Evolutionary conservation across 1,140 invertebrate genomes (phyloP).

Genomic region (Drosophila ficusphila): DNA sequence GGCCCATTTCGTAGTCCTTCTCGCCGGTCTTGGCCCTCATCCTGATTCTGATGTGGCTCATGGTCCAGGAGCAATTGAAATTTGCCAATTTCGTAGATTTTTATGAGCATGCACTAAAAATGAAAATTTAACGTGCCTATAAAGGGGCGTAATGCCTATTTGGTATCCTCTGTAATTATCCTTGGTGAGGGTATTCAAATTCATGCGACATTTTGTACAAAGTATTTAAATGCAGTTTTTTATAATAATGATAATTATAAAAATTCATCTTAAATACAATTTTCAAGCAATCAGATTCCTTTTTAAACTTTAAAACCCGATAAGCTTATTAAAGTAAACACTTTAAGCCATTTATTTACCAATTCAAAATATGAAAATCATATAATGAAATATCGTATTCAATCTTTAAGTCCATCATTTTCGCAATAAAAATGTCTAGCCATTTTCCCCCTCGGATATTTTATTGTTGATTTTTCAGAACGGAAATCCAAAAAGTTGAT

Average conservation of each 20-base stretch:
- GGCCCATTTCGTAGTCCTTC: not conserved
- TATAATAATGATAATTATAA: too few relatives aligned
- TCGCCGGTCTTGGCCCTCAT: not conserved
- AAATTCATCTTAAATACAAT: too few relatives aligned
- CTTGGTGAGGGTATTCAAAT: not conserved
- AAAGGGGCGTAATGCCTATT: slow-evolving; percentile 49
- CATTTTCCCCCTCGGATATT: slow-evolving; percentile 1
- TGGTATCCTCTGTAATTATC: slow-evolving; percentile 18
- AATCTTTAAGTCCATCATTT: not conserved
- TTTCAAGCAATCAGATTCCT: too few relatives aligned
- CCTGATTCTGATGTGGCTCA: not conserved
- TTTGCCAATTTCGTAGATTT: slow-evolving; percentile 73
- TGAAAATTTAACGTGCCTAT: slow-evolving; percentile 71
- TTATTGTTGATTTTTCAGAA: slow-evolving; percentile 33
- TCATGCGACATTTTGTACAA: too few relatives aligned
- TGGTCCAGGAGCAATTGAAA: slow-evolving; percentile 61
- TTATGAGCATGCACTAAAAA: slow-evolving; percentile 68
- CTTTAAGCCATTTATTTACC: too few relatives aligned
- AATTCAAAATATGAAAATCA: too few relatives aligned
- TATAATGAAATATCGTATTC: not conserved
- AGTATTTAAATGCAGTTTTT: too few relatives aligned
- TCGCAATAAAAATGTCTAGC: not conserved
- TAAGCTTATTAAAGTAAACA: too few relatives aligned
- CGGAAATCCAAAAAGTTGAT: slow-evolving; percentile 69
- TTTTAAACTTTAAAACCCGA: too few relatives aligned